phyloP scores from a whole-genome alignment of 1,140 invertebrate species.

The Achroia grisella region DNA sequence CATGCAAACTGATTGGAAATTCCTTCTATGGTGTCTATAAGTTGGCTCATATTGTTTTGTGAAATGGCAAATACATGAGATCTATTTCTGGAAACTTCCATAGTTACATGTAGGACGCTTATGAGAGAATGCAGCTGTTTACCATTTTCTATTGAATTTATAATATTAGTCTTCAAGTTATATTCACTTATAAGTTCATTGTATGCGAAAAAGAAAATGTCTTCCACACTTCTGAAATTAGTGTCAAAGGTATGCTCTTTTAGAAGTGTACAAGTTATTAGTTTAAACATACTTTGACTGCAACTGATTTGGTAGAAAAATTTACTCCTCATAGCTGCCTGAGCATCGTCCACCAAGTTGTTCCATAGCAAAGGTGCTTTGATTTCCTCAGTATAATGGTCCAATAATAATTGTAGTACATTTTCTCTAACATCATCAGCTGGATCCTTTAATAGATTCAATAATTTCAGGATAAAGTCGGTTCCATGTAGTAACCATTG shows the following conservation, averaged over 20 bases:
- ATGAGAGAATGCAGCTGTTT: conserved; percentile 58
- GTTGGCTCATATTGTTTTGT: conserved; percentile 19
- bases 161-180: conserved; percentile 29
- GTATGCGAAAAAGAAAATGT: conserved; percentile 44
- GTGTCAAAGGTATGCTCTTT: conserved; percentile 6
- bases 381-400: conserved; percentile 31
- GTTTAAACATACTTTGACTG: conserved; percentile 48
- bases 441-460: conserved; percentile 42
- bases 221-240: conserved; percentile 33
- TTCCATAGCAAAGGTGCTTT: conserved; percentile 14
- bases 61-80: conserved; percentile 26
- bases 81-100: conserved; percentile 32
- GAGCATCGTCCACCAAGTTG: conserved; percentile 32
- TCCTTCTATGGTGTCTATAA: conserved; percentile 39
- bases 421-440: conserved; percentile 49
- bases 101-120: conserved; percentile 32
- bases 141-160: conserved; percentile 51
- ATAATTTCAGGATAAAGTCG: conserved; percentile 30
- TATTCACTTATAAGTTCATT: conserved; percentile 32
- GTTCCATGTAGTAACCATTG: conserved; percentile 27
- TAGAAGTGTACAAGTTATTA: conserved; percentile 36
- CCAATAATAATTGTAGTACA: conserved; percentile 32
- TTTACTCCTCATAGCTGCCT: conserved; percentile 37
- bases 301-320: conserved; percentile 57
- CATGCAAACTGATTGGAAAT: conserved; percentile 48